Base-by-base conservation (phyloP, 2,113 vertebrate genomes). In the Pterocles gutturalis region DNA sequence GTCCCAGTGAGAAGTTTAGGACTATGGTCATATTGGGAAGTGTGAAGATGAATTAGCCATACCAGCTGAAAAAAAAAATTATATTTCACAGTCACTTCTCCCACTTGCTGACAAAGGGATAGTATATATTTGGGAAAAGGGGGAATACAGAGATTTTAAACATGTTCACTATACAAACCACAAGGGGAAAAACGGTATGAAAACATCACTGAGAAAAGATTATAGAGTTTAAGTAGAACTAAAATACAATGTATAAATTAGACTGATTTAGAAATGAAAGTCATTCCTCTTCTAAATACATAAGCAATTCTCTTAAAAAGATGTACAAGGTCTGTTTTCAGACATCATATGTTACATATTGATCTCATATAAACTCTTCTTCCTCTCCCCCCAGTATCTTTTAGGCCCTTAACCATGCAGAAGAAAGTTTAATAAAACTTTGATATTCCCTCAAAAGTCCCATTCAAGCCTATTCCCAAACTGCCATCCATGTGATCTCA, bases 121-220 rank as follows among this genome's bases (percentile, higher is more conserved):
- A 24, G 4, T 1, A 2, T 18, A 19, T 31, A 2, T 17, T 7
- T 13, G 11, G 17, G 25, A 8, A 24, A 55, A 55, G 5, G 4
- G 21, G 5, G 22, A 49, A 29, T 21, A 55, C 4, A n/a, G 4
- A 62, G 17, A n/a, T 45, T 48, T 89, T n/a, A 8, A 76, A 80
- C 28, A 14, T 8, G 2, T 4, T 3, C 29, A 25, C 9, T 4
- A 1, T 69, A 20, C 26, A 89, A 41, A 49, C 9, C 34, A 53
- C 8, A 67, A 31, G 4, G 36, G 16, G 26, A 49, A 83, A 71
- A 45, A 10, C 10, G 14, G 10, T 67, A 19, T 67, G 41, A 89
- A 80, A n/a, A 8, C 5, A 21, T 20, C 38, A 72, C 5, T 46
- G 14, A 61, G 17, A 20, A 75, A 94, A 61, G 13, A 28, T 48